Evolutionary conservation across 2,888 invertebrate species (phyloP).

Genomic region (Philaethria dido): DNA sequence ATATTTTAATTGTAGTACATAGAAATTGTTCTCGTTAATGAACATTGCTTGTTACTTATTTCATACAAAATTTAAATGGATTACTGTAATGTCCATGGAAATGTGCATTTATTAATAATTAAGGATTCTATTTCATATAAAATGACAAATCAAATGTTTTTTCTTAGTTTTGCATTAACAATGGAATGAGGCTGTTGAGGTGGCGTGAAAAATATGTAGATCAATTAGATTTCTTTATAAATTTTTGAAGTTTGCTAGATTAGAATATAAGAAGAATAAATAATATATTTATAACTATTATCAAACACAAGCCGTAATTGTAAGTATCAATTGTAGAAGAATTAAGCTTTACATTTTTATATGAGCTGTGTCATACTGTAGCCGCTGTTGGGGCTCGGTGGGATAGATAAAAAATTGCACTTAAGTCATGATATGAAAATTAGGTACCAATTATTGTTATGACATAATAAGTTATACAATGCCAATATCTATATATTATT

Average conservation of each 20-base stretch:
- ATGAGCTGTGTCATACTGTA: conserved; percentile 24
- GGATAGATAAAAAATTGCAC: conserved; percentile 25
- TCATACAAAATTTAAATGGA: not conserved
- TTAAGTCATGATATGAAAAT: conserved; percentile 26
- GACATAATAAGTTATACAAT: conserved; percentile 34
- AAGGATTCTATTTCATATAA: conserved; percentile 15
- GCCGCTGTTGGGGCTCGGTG: conserved; percentile 9
- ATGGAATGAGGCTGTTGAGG: conserved; percentile 10
- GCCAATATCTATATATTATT: conserved; percentile 35
- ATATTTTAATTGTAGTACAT: conserved; percentile 15
- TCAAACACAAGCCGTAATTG: conserved; percentile 21
- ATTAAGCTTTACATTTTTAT: conserved; percentile 36
- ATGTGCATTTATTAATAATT: conserved; percentile 22
- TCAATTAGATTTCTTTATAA: conserved; percentile 10
- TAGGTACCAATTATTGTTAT: conserved; percentile 38
- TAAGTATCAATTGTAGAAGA: conserved; percentile 29
- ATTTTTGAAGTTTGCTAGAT: conserved; percentile 19
- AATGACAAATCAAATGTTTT: conserved; percentile 1
- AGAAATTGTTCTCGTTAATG: conserved; percentile 7
- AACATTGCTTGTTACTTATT: conserved; percentile 22
- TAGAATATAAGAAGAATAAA: conserved; percentile 10
- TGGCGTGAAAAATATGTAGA: not conserved
- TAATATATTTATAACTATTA: conserved; percentile 26
- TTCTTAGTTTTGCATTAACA: conserved; percentile 6
- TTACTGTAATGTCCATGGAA: not conserved